Evolutionary conservation across 2,113 vertebrate genomes (phyloP), one percentile per base, ranked within the genome.

Genomic region (Rhea americana): DNA sequence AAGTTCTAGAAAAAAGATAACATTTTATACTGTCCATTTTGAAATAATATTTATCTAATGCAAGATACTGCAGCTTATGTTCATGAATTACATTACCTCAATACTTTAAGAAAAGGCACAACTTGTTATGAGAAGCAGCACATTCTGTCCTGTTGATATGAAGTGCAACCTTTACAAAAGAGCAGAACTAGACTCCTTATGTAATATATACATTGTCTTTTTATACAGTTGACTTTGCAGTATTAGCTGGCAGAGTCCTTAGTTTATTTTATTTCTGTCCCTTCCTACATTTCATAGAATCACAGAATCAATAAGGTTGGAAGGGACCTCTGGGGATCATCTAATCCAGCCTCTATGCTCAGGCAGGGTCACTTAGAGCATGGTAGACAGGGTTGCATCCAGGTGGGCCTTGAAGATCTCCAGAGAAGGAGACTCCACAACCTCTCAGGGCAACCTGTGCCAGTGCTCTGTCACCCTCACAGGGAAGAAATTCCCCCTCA

Each of bases 41-140:
- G 12, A 74, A 89, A 35, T 45, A 32, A 19, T 61, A 58, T 70
- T 63, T 67, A 39, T 43, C 28, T 47, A 68, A 11, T 9, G 59
- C 7, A 15, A 55, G 53, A 62, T 20, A 32, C 9, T 32, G 25
- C 17, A 87, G 53, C 1, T 82, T 74, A 58, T 16, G 4, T 5
- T 76, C 10, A 48, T 0, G 1, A 0, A 0, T 47, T 70, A 68
- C 8, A 59, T 48, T 80, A 71, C 19, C 17, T 59, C 28, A 58
- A n/a, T 39, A 8, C 17, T 80, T 79, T 22, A 87, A 76, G 11
- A 78, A 18, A 90, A 77, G 32, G 68, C 3, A 58, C 3, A 14
- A 0, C 50, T 21, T 84, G 75, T 53, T 53, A n/a, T 8, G 7
- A 30, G 48, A 8, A 73, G 39, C 28, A 6, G 41, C 19, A 70